These are phyloP conservation scores for Lamprologus ornatipinnis DNA, from an alignment of 2,113 vertebrate species.

Conservation along the genomic window DNA sequence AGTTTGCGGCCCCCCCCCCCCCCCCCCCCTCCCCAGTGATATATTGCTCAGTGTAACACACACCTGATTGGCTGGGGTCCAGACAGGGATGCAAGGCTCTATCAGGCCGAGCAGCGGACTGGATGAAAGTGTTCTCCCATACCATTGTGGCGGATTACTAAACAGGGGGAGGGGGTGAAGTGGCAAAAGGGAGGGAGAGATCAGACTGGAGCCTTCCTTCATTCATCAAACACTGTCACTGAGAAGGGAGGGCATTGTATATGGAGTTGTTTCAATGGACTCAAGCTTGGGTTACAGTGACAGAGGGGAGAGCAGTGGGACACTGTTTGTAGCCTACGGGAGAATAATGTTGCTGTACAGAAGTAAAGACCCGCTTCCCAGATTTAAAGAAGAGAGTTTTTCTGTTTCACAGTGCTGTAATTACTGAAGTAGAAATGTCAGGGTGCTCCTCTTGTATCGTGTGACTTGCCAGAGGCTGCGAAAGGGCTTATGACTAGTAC, in stretches of 20 bases:
- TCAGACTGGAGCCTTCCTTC: conserved; percentile 26
- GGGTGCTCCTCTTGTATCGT: background rate
- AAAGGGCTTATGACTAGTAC: background rate
- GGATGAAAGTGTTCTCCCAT: background rate
- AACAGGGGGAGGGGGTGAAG: background rate
- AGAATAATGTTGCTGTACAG: conserved; percentile 19
- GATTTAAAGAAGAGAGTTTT: background rate
- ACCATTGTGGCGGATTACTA: background rate
- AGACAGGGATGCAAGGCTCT: background rate
- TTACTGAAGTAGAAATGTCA: background rate
- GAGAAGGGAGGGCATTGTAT: conserved; percentile 47
- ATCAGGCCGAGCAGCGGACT: background rate
- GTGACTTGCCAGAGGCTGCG: background rate
- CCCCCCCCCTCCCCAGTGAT: background rate
- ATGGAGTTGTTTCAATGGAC: conserved; percentile 48
- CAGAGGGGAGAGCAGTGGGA: background rate
- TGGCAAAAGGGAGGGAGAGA: conserved; percentile 2
- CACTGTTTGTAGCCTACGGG: conserved; percentile 29
- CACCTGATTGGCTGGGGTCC: conserved; percentile 11
- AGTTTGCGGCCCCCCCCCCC: too few relatives aligned
- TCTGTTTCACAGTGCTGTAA: background rate
- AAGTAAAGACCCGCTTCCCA: background rate
- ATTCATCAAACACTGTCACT: conserved; percentile 73
- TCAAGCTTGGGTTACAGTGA: conserved; percentile 56
- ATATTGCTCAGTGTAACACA: background rate